These are phyloP conservation scores for Corythornis madagascariensis DNA, from an alignment of 2,113 vertebrate species.

Conservation along the genomic window DNA sequence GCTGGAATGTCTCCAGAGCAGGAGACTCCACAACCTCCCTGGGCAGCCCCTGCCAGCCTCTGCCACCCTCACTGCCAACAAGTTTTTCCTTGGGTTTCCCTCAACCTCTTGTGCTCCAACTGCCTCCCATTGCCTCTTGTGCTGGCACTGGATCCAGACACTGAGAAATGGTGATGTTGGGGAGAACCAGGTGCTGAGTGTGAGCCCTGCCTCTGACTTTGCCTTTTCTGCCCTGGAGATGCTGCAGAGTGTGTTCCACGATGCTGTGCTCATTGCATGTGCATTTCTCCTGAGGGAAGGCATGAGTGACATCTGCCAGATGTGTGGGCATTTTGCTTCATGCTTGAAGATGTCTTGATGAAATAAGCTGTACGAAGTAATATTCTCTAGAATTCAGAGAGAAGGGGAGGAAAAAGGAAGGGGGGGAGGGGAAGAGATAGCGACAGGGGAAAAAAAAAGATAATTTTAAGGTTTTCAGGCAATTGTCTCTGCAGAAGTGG, in stretches of 20 bases:
- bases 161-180: not conserved
- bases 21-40: too few species aligned
- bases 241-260: not conserved
- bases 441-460: fast-evolving
- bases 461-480: not conserved
- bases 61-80: too few species aligned
- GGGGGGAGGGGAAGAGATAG: not conserved
- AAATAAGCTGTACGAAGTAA: not conserved
- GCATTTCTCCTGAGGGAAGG: not conserved
- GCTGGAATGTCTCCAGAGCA: too few species aligned
- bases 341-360: not conserved
- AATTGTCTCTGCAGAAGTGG: not conserved
- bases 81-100: too few species aligned
- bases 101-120: too few species aligned
- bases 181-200: not conserved
- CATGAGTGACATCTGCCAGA: not conserved
- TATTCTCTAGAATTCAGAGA: not conserved
- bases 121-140: too few species aligned
- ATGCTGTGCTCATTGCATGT: not conserved
- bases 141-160: too few species aligned
- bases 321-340: not conserved
- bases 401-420: not conserved
- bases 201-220: not conserved
- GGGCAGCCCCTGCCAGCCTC: too few species aligned
- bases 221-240: not conserved